Evolutionary conservation across 2,888 invertebrate genomes (phyloP).

Genomic region (Athalia rosae): DNA sequence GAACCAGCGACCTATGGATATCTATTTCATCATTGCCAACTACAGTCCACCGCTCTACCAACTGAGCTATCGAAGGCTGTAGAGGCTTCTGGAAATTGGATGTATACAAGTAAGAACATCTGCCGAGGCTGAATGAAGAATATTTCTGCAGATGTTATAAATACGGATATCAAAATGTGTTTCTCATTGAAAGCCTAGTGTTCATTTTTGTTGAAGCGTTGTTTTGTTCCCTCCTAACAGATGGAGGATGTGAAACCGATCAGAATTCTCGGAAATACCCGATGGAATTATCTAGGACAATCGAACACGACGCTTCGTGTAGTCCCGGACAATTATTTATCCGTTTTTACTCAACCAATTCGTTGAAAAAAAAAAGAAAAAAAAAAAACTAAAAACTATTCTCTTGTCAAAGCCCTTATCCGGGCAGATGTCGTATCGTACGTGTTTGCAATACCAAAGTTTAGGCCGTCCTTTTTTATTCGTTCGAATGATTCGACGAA

Average conservation of each 20-base stretch:
- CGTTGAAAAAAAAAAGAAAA: too few species aligned
- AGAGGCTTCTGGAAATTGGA: neutral
- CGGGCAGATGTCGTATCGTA: constrained; percentile 56
- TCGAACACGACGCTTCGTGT: constrained; percentile 26
- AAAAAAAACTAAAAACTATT: constrained; percentile 46
- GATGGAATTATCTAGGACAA: constrained; percentile 22
- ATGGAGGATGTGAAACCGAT: constrained; percentile 1
- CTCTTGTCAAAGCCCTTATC: constrained; percentile 59
- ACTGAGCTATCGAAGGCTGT: constrained; percentile 73
- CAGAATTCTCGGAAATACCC: neutral
- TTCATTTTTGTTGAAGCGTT: neutral
- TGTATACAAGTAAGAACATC: neutral
- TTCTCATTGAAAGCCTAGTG: neutral
- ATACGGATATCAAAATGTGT: constrained; percentile 17
- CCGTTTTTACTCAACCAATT: constrained; percentile 33
- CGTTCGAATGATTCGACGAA: constrained; percentile 50
- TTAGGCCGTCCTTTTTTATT: constrained; percentile 57
- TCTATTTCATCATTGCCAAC: constrained; percentile 60
- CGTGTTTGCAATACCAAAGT: constrained; percentile 63
- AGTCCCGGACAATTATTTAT: constrained; percentile 54
- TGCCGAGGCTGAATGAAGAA: neutral
- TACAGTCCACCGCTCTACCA: constrained; percentile 74
- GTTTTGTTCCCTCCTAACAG: neutral
- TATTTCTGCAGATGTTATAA: constrained; percentile 6
- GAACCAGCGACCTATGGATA: constrained; percentile 72